Evolutionary conservation across 2,113 vertebrate genomes (phyloP), one percentile per base, ranked within the genome.

Genomic region (Turnix velox): DNA sequence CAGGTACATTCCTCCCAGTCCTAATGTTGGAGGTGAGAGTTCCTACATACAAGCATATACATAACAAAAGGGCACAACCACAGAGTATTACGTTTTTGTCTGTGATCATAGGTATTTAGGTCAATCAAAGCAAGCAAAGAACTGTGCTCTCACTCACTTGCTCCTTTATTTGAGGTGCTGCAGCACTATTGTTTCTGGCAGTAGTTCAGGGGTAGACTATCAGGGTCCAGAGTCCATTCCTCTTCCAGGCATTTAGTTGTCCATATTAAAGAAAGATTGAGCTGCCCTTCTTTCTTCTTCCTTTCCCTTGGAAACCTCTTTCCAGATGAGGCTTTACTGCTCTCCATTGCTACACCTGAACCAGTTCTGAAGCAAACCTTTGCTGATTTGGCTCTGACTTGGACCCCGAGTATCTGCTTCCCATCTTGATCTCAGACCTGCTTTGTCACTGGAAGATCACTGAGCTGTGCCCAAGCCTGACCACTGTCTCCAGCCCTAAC

Each of bases 281-380:
- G 27, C 7, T 69, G 16, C 15, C 42, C 7, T 79, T 9, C 55
- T 42, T 58, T 69, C 18, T 54, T 13, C 42, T 6, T 79, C 10
- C 55, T 42, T 58, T 69, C 18, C 61, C 14, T 45, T 16, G 18
- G 10, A 20, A 74, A 18, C 12, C 7, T 3, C 11, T 78, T 74
- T 74, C 31, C 48, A 63, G 18, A 15, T 40, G 37, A 49, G 35
- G 6, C 59, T 84, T 59, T 62, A 39, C 6, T 0, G 0, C 57
- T 79, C 0, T 0, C 35, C 30, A 22, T 10, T 0, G 4, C 22
- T 55, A 30, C 7, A 3, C 11, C 49, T 76, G n/a, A 7, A 6
- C 19, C n/a, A 5, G 1, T 14, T 22, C 28, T 81, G n/a, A n/a
- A n/a, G n/a, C 3, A 0, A 10, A 52, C 18, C 27, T 63, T 81